Conservation (phyloP, 2,797 vertebrate species). For the Darevskia nairensis region DNA sequence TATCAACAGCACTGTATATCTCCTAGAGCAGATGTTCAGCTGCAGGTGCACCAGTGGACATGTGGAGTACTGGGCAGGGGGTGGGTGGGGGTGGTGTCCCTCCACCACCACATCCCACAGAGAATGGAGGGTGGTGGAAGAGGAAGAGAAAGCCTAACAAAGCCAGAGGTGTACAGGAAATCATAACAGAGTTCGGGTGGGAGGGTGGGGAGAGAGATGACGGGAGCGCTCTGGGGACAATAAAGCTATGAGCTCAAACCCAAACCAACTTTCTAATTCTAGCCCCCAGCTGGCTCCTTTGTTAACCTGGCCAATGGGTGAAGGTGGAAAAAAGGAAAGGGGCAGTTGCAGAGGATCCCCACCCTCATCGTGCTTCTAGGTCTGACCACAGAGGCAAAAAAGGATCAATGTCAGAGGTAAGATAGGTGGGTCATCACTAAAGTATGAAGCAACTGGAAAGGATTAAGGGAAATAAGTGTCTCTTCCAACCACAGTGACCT, state of each 20-base stretch:
- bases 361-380: neutral
- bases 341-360: neutral
- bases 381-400: neutral
- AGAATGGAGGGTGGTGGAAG: neutral
- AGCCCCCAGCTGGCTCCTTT: neutral
- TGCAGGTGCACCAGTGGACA: neutral
- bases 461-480: neutral
- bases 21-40: neutral
- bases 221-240: constrained; percentile 38
- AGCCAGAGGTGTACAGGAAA: neutral
- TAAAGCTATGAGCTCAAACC: neutral
- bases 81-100: neutral
- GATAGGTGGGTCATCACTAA: neutral
- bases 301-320: neutral
- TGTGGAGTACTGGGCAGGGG: neutral
- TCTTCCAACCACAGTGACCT: neutral
- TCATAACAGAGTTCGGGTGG: neutral
- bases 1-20: neutral
- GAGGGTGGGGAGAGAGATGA: neutral
- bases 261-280: neutral
- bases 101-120: neutral
- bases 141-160: neutral
- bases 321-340: neutral
- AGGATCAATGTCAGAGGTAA: neutral
- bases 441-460: neutral